A percentile compares a stretch with the other conserved stretches of the same genome.
Evolutionary conservation across 2,113 vertebrate species (phyloP).

Genomic region (Anarrhichthys ocellatus): DNA sequence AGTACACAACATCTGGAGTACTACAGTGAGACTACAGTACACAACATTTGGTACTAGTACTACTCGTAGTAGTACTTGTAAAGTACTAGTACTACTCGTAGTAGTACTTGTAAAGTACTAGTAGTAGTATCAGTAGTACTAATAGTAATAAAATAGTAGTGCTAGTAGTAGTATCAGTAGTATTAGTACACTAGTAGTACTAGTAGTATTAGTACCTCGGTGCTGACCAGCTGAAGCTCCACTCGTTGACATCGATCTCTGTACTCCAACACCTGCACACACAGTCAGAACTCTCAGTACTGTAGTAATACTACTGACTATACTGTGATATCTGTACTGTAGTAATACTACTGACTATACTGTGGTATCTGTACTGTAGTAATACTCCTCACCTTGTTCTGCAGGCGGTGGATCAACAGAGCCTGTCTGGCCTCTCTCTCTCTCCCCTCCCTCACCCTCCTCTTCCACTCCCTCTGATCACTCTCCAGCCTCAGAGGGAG

Average conservation of each 20-base stretch:
- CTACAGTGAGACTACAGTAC: too few relatives aligned
- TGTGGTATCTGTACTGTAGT: neutral
- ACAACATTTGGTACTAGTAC: neutral
- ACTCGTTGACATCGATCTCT: conserved; percentile 82
- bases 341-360: neutral
- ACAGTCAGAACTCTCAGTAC: neutral
- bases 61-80: too few relatives aligned
- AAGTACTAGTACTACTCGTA: too few relatives aligned
- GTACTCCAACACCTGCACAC: conserved; percentile 87
- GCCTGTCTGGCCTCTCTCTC: conserved; percentile 89
- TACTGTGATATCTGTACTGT: neutral
- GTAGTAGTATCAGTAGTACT: too few relatives aligned
- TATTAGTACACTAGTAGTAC: neutral
- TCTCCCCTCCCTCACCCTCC: conserved; percentile 82
- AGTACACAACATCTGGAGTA: too few relatives aligned
- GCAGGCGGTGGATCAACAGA: conserved; percentile 87
- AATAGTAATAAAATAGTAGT: neutral
- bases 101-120: too few relatives aligned
- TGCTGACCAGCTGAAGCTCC: conserved; percentile 76
- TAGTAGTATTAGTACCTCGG: conserved; percentile 62
- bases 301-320: neutral
- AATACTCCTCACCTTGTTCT: conserved; percentile 85
- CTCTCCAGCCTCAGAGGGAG: conserved; percentile 58
- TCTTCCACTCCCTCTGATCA: conserved; percentile 81
- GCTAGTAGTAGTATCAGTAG: neutral